Conservation (phyloP, 2,888 invertebrate genomes). For the Sacculina carcini region DNA sequence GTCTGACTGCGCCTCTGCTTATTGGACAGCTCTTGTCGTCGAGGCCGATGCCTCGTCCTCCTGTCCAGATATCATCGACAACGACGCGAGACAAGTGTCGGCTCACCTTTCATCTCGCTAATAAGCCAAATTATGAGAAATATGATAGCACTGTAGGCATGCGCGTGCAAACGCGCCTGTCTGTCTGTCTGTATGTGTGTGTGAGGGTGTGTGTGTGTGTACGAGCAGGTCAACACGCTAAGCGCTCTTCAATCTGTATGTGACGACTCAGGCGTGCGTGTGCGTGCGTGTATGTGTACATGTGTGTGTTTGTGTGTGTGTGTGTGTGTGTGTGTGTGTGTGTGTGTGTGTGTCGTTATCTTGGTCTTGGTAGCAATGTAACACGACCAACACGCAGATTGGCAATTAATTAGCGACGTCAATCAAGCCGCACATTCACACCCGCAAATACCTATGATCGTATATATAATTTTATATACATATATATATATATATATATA, state of each 20-base stretch:
- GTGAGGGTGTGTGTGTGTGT: no score
- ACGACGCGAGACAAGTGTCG: no score
- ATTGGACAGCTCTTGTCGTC: no score
- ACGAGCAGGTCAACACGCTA: no score
- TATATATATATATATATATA: background rate
- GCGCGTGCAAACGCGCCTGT: background rate
- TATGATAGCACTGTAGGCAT: background rate
- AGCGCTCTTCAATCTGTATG: background rate
- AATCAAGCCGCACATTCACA: background rate
- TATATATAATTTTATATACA: background rate
- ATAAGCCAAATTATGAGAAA: no score
- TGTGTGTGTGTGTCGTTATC: background rate
- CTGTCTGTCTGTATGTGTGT: background rate
- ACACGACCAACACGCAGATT: background rate
- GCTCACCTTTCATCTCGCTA: no score
- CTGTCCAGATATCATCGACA: no score
- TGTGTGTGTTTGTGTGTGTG: constrained; percentile 1
- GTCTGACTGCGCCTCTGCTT: no score
- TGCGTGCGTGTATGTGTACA: constrained; percentile 1
- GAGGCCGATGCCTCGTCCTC: no score
- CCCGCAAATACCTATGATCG: background rate
- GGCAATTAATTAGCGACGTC: background rate
- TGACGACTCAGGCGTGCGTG: background rate
- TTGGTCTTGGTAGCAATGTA: background rate
- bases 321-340: background rate